Evolutionary conservation across 37 sponge, comb jelly and placozoan species (phyloP).

Genomic region (Geodia barretti): DNA sequence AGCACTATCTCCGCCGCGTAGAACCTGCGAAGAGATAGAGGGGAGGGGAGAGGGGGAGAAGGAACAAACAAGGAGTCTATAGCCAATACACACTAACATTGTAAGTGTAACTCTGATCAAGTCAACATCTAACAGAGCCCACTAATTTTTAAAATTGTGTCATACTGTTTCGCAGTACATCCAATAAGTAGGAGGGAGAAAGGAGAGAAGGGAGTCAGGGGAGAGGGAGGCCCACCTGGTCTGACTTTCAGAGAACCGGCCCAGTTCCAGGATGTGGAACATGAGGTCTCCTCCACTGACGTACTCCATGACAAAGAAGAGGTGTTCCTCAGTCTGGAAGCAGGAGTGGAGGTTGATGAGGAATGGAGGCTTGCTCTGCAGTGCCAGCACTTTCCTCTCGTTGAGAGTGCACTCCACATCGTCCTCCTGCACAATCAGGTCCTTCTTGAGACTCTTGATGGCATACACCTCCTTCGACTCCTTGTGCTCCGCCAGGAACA

Average conservation of each 20-base stretch:
- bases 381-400: constrained; percentile 93
- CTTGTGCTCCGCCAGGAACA: constrained; percentile 92
- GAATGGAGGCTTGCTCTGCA: constrained; percentile 86
- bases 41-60: neutral
- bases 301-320: constrained; percentile 98
- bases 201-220: neutral
- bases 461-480: constrained; percentile 86
- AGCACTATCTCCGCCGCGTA: constrained; percentile 93
- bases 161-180: too few relatives aligned
- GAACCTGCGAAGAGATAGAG: constrained; percentile 64
- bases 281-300: constrained; percentile 94
- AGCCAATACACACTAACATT: neutral
- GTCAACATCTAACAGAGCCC: too few relatives aligned
- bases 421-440: constrained; percentile 92
- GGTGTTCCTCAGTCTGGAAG: constrained; percentile 94
- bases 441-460: constrained; percentile 95
- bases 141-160: too few relatives aligned
- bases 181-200: neutral
- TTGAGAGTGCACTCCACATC: constrained; percentile 96
- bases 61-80: neutral
- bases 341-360: constrained; percentile 91
- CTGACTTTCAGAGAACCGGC: constrained; percentile 84
- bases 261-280: constrained; percentile 93
- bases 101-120: neutral
- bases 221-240: constrained; percentile 36